Evolutionary conservation across 2,888 invertebrate species (phyloP), one percentile per base, ranked within the genome.

Genomic region (Apomyelois bistriatella): DNA sequence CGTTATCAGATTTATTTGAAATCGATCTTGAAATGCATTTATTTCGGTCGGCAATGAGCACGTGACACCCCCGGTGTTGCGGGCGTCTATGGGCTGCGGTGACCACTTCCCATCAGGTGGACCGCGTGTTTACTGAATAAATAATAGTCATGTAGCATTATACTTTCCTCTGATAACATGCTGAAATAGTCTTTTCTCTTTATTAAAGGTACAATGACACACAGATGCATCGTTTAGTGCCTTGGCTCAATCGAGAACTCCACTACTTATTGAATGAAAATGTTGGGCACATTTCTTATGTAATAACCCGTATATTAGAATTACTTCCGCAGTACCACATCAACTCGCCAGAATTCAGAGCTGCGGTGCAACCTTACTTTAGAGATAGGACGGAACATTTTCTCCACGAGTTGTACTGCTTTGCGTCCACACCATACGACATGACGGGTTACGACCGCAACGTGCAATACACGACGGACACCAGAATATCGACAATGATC

Each of bases 221-320:
- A 10, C 95, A 96, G 76, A 92, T 94, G 59, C 94, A 95, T 76
- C 93, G 98, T 1, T 90, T 98, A 52, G 93, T 96, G 58, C 96
- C 96, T 0, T 98, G 97, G 97, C 87, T 98, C 30, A 95, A 95
- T 76, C 92, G 98, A 59, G 98, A 98, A 82, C 87, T 98, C 28
- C 92, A 93, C 64, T 96, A 94, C 56, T 90, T 97, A 50, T 82
- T 97, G 17, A 92, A 93, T 59, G 92, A 93, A 61, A 92, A 93
- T 68, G 81, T 91, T 1, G 92, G 92, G 12, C 92, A 93, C 67
- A 92, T 94, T 53, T 91, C 93, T 43, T 93, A 93, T 65, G 94
- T 96, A 0, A 74, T 95, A 70, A 85, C 94, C 53, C 85, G 93
- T 16, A 94, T 98, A 55, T 82, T 95, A 70, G 93, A 94, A 41